phyloP scores from a whole-genome alignment of 2,113 vertebrate species.

The Atractosteus spatula region DNA sequence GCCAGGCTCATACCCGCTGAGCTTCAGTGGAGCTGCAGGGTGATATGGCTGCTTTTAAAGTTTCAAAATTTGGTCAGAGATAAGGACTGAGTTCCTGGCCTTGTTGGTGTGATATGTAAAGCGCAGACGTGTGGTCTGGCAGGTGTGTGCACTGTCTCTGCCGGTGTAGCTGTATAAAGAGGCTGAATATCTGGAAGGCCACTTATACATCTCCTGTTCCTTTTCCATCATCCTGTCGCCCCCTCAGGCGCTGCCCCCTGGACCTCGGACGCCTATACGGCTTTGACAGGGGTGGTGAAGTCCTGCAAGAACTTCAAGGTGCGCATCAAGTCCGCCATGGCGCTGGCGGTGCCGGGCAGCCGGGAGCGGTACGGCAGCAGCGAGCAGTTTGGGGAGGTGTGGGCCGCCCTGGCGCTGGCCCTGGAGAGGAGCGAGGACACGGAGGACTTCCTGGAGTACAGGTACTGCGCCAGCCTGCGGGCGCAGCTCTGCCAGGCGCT shows the following conservation, averaged over 20 bases:
- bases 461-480: conserved; percentile 86
- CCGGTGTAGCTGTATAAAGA: background rate
- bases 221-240: background rate
- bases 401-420: conserved; percentile 78
- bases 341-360: conserved; percentile 72
- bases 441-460: conserved; percentile 88
- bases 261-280: conserved; percentile 74
- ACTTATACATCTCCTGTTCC: background rate
- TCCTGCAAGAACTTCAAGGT: conserved; percentile 97
- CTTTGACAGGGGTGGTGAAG: conserved; percentile 81
- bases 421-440: conserved; percentile 85
- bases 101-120: too few relatives aligned
- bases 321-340: conserved; percentile 87
- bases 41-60: too few relatives aligned
- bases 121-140: background rate
- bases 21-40: too few relatives aligned
- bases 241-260: conserved; percentile 76
- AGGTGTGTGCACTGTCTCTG: background rate
- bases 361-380: conserved; percentile 75
- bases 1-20: too few relatives aligned
- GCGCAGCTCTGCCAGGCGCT: conserved; percentile 82
- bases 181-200: background rate
- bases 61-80: too few relatives aligned
- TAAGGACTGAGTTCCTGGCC: too few relatives aligned
- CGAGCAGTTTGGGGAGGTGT: conserved; percentile 73